Base-by-base conservation (phyloP, 1,140 invertebrate genomes). In the Tribolium castaneum region DNA sequence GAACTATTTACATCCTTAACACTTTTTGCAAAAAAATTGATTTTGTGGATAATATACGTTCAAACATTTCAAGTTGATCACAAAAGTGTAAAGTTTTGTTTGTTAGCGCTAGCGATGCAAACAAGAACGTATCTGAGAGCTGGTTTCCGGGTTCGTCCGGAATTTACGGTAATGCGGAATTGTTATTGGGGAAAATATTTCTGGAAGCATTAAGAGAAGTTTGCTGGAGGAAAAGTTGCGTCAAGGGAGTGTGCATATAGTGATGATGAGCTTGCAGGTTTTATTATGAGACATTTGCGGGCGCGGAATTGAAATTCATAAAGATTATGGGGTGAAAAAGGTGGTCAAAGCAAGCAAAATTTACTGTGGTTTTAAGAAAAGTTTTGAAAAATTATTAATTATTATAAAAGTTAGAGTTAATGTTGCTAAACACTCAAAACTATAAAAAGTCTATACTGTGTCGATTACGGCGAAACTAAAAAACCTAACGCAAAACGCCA, bases 101-200 rank as follows among this genome's bases (percentile, higher is more conserved):
- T 45, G 39, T 30, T 22, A 59, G 22, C 54, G 54, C 6, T 3
- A 5, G 10, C 54, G 54, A 22, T 22, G 14, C 54, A 59, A 14
- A 25, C 16, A n/a, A 19, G 51, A 52, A 59, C 16, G 22, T 19
- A 59, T 22, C 6, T 59, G 54, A 30, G 22, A 59, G 19, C 6
- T 4, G 10, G 16, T 30, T 59, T 59, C 54, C 19, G 54, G 54
- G 7, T 59, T 59, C 19, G n/a, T 10, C 19, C 19, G 5, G 19
- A 59, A 59, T 59, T 59, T 59, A 59, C 19, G 54, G 22, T 59
- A 59, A 59, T 59, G 54, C 16, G 54, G 19, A 59, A 59, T 59
- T 59, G 54, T 59, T 59, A 59, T 59, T 59, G 54, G n/a, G 19
- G 22, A 59, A 59, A 59, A 59, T 25, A 59, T 22, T n/a, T 30